Percentiles rank a stretch among this genome's conserved stretches.
Evolutionary conservation across 2,113 vertebrate species (phyloP).

Genomic region (Psophia crepitans): DNA sequence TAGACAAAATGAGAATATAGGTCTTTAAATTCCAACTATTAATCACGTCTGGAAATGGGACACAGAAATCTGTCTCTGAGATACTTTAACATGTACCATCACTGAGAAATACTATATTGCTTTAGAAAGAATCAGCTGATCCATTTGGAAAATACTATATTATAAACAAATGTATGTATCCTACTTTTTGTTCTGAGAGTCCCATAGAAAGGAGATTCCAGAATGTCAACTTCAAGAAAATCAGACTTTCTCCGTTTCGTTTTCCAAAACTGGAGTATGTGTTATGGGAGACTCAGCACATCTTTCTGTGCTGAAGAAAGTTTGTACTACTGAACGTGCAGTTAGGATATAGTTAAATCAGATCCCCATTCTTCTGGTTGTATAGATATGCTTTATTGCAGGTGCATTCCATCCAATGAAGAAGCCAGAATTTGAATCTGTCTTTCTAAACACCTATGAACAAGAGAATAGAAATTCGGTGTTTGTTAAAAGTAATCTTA

Average conservation of each 20-base stretch:
- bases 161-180: not conserved
- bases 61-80: not conserved
- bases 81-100: not conserved
- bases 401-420: not conserved
- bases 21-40: not conserved
- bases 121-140: not conserved
- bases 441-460: not conserved
- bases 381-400: not conserved
- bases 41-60: not conserved
- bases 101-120: not conserved
- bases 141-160: not conserved
- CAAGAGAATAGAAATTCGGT: not conserved
- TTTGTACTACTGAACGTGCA: not conserved
- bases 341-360: not conserved
- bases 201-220: not conserved
- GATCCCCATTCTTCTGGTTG: not conserved
- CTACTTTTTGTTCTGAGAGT: not conserved
- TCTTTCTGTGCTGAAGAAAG: not conserved
- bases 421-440: not conserved
- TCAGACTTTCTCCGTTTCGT: not conserved
- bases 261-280: accelerated
- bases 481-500: not conserved
- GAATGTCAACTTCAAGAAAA: not conserved
- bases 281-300: not conserved
- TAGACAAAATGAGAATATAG: not conserved